Evolutionary conservation across 2,888 invertebrate species (phyloP).

Genomic region (Epirrita christyi): DNA sequence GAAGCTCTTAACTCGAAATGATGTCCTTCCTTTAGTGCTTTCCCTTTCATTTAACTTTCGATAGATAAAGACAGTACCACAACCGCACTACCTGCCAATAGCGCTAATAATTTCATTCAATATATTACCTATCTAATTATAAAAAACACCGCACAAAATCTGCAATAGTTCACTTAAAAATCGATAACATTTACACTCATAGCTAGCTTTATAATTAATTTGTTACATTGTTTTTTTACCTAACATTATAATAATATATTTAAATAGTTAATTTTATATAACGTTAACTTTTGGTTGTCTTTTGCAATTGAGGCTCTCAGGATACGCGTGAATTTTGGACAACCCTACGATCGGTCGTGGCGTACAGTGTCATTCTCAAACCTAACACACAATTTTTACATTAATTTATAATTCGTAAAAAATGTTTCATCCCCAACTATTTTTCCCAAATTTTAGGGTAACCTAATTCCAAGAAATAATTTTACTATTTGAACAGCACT

Average conservation of each 20-base stretch:
- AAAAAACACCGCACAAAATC: slow-evolving; percentile 84
- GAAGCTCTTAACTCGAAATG: slow-evolving; percentile 51
- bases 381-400: slow-evolving; percentile 4
- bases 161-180: slow-evolving; percentile 83
- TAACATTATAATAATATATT: slow-evolving; percentile 80
- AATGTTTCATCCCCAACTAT: neutral
- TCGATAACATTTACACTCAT: slow-evolving; percentile 84
- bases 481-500: slow-evolving; percentile 28
- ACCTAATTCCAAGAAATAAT: neutral
- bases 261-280: slow-evolving; percentile 82
- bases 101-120: slow-evolving; percentile 83
- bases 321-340: slow-evolving; percentile 72
- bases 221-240: slow-evolving; percentile 81
- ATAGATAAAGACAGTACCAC: slow-evolving; percentile 61
- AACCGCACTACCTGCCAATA: slow-evolving; percentile 70
- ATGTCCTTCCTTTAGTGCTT: slow-evolving; percentile 51
- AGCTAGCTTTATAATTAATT: slow-evolving; percentile 84
- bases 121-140: slow-evolving; percentile 86
- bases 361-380: slow-evolving; percentile 48
- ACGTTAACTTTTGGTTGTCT: slow-evolving; percentile 84
- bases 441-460: neutral
- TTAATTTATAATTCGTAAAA: slow-evolving; percentile 6
- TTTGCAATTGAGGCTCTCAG: slow-evolving; percentile 77
- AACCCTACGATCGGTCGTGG: slow-evolving; percentile 63
- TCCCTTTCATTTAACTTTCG: slow-evolving; percentile 47